Base-by-base conservation (phyloP, 2,888 invertebrate genomes). In the Xestia xanthographa region DNA sequence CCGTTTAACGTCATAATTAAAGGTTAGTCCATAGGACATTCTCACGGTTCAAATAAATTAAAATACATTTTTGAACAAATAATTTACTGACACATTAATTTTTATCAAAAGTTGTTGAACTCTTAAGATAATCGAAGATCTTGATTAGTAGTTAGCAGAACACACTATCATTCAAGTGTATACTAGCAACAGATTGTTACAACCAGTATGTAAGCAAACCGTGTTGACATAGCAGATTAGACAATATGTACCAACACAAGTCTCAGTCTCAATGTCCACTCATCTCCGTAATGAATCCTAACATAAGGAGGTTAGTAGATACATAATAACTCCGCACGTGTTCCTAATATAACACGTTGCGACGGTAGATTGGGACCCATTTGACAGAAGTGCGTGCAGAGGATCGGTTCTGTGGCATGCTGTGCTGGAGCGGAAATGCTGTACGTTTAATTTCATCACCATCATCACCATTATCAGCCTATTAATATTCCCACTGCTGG, bases 151-250 rank as follows among this genome's bases (percentile, higher is more conserved):
- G 43, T 50, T 26, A 34, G 2, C 5, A 5, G 2, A 34, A 34
- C 2, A 63, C n/a, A 50, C 22, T 22, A 20, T 0, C 14, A 12
- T 3, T 38, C 12, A 14, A 41, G 34, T 6, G n/a, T 12, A n/a
- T n/a, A 62, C 43, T 12, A 48, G 14, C 58, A 45, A n/a, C 22
- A 78, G n/a, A 70, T 79, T 60, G n/a, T 43, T 17, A 50, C n/a
- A 34, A 5, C 62, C 29, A n/a, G 66, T 34, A 17, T 12, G 38
- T 26, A 56, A 34, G 72, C 84, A 50, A 29, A 14, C 43, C 5
- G 0, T 80, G 85, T 82, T 75, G 82, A 85, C 82, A 14, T 26
- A 43, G 29, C 41, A 65, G 85, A 83, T 83, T 75, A 67, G 72
- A 67, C 34, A 20, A 29, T 41, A 67, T 17, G 34, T 34, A n/a